Evolutionary conservation across 2,888 invertebrate genomes (phyloP).

Genomic region (Sepioteuthis lessoniana): DNA sequence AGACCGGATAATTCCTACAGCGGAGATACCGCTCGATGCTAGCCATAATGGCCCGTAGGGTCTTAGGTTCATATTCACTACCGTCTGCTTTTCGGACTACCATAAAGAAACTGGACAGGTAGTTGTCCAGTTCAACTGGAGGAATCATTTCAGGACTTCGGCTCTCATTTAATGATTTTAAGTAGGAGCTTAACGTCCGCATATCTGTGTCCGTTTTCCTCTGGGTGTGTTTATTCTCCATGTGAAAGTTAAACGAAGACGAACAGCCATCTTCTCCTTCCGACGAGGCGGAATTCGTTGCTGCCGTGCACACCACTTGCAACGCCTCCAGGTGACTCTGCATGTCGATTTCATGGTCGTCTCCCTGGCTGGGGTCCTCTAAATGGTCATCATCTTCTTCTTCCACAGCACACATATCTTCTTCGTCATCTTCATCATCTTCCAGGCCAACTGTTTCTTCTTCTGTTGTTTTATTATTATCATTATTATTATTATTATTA

Average conservation of each 20-base stretch:
- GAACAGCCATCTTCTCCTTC: conserved; percentile 45
- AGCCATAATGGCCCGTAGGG: conserved; percentile 68
- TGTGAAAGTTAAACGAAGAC: conserved; percentile 43
- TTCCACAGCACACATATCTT: conserved; percentile 36
- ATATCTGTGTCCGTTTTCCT: conserved; percentile 70
- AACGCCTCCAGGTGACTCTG: conserved; percentile 43
- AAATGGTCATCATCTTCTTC: conserved; percentile 35
- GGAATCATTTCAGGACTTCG: conserved; percentile 63
- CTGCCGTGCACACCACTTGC: conserved; percentile 45
- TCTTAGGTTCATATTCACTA: conserved; percentile 68
- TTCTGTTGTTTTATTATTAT: conserved; percentile 12
- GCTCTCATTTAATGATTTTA: conserved; percentile 63
- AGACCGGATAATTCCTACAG: conserved; percentile 62
- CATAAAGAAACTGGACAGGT: conserved; percentile 66
- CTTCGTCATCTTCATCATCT: background rate
- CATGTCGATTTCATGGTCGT: conserved; percentile 42
- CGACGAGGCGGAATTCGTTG: conserved; percentile 40
- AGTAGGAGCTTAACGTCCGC: conserved; percentile 65
- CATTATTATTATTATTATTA: background rate
- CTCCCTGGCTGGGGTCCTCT: background rate
- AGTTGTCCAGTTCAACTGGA: conserved; percentile 64
- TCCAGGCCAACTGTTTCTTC: conserved; percentile 24
- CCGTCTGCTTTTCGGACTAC: conserved; percentile 68
- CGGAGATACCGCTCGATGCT: conserved; percentile 67
- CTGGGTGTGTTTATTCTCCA: conserved; percentile 68